These are phyloP conservation scores for Thamnophis sirtalis DNA, from an alignment of 2,113 vertebrate genomes.

Conservation along the genomic window DNA sequence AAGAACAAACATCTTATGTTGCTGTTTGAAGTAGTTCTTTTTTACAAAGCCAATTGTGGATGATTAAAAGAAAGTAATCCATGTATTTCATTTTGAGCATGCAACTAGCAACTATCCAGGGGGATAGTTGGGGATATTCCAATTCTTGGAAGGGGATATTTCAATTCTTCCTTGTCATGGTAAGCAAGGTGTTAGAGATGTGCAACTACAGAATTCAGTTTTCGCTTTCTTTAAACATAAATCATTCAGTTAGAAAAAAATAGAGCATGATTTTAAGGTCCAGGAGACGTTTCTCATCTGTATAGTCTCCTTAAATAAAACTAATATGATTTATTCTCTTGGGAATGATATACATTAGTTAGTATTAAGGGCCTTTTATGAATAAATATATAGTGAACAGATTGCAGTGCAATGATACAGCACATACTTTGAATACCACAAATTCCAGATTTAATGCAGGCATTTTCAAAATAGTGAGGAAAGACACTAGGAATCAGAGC, in stretches of 20 bases:
- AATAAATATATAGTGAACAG: neutral
- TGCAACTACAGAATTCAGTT: neutral
- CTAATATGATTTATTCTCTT: neutral
- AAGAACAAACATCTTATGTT: conserved; percentile 33
- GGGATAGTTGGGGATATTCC: neutral
- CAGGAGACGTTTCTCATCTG: neutral
- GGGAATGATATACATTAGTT: neutral
- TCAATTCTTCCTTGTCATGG: neutral
- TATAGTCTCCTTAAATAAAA: neutral
- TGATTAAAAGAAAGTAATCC: conserved; percentile 37
- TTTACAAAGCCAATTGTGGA: conserved; percentile 19
- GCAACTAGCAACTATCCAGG: neutral
- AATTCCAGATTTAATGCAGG: neutral
- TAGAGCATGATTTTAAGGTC: neutral
- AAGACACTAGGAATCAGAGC: neutral
- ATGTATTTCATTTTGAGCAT: conserved; percentile 20
- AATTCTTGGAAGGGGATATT: neutral
- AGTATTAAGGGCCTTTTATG: neutral
- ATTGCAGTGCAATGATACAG: neutral
- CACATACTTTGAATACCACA: neutral
- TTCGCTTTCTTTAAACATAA: neutral
- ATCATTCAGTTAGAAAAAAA: neutral
- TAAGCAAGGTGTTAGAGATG: neutral
- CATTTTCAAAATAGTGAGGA: neutral
- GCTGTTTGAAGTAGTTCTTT: conserved; percentile 13